Percentiles rank a stretch among this genome's conserved stretches.
Evolutionary conservation across 2,888 invertebrate species (phyloP).

Genomic region (Morpho helenor): DNA sequence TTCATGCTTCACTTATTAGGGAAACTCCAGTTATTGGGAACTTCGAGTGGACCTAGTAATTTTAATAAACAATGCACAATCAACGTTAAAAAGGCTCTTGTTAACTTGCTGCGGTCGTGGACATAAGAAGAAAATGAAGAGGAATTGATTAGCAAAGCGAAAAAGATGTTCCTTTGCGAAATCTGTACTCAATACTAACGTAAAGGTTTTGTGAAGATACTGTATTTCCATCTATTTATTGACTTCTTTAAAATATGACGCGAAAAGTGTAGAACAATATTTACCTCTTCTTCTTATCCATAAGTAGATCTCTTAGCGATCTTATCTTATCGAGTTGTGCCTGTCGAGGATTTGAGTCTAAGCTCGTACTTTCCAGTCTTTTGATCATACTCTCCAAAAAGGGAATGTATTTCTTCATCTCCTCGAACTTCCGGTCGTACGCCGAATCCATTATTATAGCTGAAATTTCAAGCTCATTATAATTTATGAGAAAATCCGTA

Average conservation of each 20-base stretch:
- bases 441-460: constrained; percentile 60
- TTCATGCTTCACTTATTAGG: too few relatives aligned
- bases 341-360: constrained; percentile 71
- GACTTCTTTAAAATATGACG: not conserved
- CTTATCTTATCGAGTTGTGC: constrained; percentile 82
- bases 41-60: too few relatives aligned
- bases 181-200: too few relatives aligned
- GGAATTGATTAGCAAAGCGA: too few relatives aligned
- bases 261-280: not conserved
- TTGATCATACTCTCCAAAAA: constrained; percentile 85
- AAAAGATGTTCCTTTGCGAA: too few relatives aligned
- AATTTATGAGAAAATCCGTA: not conserved
- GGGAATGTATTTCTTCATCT: constrained; percentile 85
- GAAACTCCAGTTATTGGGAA: too few relatives aligned
- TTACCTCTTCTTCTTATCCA: constrained; percentile 81
- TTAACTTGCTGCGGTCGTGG: too few relatives aligned
- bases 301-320: constrained; percentile 80
- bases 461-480: constrained; percentile 31
- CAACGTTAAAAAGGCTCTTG: too few relatives aligned
- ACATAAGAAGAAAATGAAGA: too few relatives aligned
- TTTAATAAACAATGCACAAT: too few relatives aligned
- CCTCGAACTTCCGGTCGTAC: constrained; percentile 81
- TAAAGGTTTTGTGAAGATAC: too few relatives aligned
- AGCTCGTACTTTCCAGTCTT: constrained; percentile 75
- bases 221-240: too few relatives aligned